Percentiles rank a stretch among this genome's conserved stretches.
phyloP scores from a whole-genome alignment of 2,113 vertebrate species.

The Hippotragus niger region DNA sequence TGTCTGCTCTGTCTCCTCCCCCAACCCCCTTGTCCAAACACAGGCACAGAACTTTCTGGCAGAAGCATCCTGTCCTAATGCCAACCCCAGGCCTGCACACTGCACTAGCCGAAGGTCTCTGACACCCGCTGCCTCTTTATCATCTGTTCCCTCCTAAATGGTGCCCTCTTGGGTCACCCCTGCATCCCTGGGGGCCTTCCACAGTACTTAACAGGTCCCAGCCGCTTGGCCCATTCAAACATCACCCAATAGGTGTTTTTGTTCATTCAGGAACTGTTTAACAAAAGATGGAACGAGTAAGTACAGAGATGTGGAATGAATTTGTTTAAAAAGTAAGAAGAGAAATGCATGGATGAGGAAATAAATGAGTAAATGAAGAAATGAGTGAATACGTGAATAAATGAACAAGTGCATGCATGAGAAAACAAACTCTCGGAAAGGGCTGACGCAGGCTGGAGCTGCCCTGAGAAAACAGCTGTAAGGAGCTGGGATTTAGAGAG shows the following conservation, averaged over 20 bases:
- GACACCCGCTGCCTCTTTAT: neutral
- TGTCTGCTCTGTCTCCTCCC: neutral
- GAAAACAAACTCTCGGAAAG: neutral
- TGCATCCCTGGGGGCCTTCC: neutral
- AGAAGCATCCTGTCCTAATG: neutral
- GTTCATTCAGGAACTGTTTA: neutral
- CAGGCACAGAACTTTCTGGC: neutral
- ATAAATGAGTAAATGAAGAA: neutral
- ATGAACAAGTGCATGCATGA: neutral
- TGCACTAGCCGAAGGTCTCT: neutral
- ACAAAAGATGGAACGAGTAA: neutral
- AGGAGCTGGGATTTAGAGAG: conserved; percentile 1
- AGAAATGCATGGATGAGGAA: neutral
- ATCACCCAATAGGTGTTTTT: neutral
- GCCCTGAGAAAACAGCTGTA: conserved; percentile 56
- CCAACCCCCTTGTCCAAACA: neutral
- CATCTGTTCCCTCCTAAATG: neutral
- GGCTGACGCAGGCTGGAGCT: neutral
- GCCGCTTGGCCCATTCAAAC: neutral
- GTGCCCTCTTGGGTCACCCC: neutral
- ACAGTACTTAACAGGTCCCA: neutral
- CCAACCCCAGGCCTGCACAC: fast-evolving
- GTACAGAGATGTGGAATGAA: neutral
- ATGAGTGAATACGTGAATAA: neutral
- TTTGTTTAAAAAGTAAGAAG: neutral